phyloP scores from a whole-genome alignment of 1,140 invertebrate genomes.

The Drosophila repleta region DNA sequence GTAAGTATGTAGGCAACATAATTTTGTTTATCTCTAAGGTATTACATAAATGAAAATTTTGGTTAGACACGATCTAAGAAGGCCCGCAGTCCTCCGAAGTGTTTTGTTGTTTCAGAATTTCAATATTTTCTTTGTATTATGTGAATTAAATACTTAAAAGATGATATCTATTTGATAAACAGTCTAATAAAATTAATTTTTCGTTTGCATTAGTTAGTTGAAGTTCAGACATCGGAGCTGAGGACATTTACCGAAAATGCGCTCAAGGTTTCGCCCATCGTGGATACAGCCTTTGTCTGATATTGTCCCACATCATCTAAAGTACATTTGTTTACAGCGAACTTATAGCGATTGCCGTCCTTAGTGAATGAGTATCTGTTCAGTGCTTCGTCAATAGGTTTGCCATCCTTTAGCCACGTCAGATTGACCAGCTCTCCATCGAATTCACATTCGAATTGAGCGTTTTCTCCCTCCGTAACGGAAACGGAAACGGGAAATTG shows the following conservation, averaged over 20 bases:
- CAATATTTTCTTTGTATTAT: background rate
- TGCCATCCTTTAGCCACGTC: constrained; percentile 95
- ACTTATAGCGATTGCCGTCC: constrained; percentile 90
- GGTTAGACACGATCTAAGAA: constrained; percentile 4
- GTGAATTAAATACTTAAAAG: constrained; percentile 19
- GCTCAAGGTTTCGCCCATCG: constrained; percentile 91
- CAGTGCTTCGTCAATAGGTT: constrained; percentile 90
- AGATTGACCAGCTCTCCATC: constrained; percentile 86
- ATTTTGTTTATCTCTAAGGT: constrained; percentile 15
- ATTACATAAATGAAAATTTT: constrained; percentile 2
- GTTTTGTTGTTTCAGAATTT: background rate
- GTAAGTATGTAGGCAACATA: constrained; percentile 23
- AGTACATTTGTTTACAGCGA: constrained; percentile 90
- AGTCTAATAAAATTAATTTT: constrained; percentile 16
- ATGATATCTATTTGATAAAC: constrained; percentile 24
- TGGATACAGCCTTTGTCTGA: constrained; percentile 92
- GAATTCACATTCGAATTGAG: constrained; percentile 86
- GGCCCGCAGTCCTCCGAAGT: background rate
- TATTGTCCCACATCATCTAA: constrained; percentile 95
- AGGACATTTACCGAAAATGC: constrained; percentile 94
- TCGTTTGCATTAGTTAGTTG: background rate
- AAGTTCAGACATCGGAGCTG: constrained; percentile 32
- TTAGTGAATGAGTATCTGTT: constrained; percentile 92
- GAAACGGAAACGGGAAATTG: constrained; percentile 96
- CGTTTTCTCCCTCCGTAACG: constrained; percentile 91